These are phyloP conservation scores for Acropora yongei DNA, from an alignment of 64 coral and sea anemone species.

Conservation along the genomic window DNA sequence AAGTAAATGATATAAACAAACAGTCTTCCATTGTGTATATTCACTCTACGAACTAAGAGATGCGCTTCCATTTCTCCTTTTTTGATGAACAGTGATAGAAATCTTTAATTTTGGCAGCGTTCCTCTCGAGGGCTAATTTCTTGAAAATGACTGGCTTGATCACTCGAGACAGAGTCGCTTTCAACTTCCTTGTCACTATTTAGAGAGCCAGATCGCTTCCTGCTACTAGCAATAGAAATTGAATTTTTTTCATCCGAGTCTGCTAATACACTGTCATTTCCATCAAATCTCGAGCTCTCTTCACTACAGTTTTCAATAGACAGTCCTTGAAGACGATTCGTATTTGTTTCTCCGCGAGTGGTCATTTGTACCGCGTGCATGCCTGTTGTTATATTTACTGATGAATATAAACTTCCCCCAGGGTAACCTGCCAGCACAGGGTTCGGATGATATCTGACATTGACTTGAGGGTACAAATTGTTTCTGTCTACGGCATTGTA, in stretches of 20 bases:
- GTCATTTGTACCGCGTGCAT: slow-evolving; percentile 51
- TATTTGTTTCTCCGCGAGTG: slow-evolving; percentile 61
- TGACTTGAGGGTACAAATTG: slow-evolving; percentile 28
- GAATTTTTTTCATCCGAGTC: neutral
- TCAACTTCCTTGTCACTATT: neutral
- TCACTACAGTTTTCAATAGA: slow-evolving; percentile 83
- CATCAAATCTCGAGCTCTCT: slow-evolving; percentile 70
- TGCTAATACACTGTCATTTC: neutral
- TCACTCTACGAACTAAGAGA: neutral
- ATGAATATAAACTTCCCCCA: slow-evolving; percentile 41
- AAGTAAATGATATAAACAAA: neutral
- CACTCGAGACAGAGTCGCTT: neutral
- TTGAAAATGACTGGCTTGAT: neutral
- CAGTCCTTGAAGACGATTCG: neutral
- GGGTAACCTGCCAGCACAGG: slow-evolving; percentile 20
- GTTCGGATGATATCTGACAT: neutral
- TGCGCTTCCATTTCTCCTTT: neutral
- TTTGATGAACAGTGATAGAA: neutral
- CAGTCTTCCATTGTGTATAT: neutral
- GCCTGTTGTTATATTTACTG: slow-evolving; percentile 39
- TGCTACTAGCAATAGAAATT: too few relatives aligned
- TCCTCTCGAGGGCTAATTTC: slow-evolving; percentile 5
- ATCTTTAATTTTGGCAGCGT: too few relatives aligned
- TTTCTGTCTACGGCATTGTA: neutral
- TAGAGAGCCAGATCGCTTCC: neutral